Evolutionary conservation across 2,888 invertebrate species (phyloP), one percentile per base, ranked within the genome.

Genomic region (Microplitis manilae): DNA sequence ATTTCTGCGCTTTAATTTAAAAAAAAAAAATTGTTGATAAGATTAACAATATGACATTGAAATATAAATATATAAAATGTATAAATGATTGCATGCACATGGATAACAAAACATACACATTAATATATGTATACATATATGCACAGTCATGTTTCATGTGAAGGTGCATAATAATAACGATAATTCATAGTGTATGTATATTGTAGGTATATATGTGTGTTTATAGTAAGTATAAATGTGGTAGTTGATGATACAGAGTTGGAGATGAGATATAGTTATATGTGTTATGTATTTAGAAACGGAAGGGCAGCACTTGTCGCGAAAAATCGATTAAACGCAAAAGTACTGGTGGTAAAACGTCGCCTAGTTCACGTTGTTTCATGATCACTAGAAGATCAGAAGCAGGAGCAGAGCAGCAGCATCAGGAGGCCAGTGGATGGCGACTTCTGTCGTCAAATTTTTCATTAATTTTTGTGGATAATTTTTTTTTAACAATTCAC

Each of bases 381-480:
- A 84, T 83, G 83, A 86, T 84, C 85, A 79, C 80, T 81, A 81
- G 80, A 71, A 77, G 39, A 68, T 65, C 73, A 75, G 71, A 20
- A 73, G 62, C 85, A 79, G 79, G 81, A 81, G 79, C 67, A 77
- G 30, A 67, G 5, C 73, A 75, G 75, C 40, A 73, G 62, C 39
- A 78, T 75, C 64, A 79, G 59, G 65, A 60, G 77, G 65, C 74
- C 81, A 80, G 77, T 82, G 84, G 84, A 87, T 87, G 88, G 87
- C 86, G 85, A 86, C 76, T 78, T 77, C 86, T 86, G 87, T 89
- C 88, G 88, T 88, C 85, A 86, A 86, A 85, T 85, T 85, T 83
- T 84, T 82, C 81, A 72, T 73, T 62, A 68, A 67, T 73, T 72
- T 59, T 50, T 50, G 38, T 30, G 17, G 15, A 73, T 41, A 8